Base-by-base conservation (phyloP, 1,140 invertebrate genomes). In the Calephelis nemesis region DNA sequence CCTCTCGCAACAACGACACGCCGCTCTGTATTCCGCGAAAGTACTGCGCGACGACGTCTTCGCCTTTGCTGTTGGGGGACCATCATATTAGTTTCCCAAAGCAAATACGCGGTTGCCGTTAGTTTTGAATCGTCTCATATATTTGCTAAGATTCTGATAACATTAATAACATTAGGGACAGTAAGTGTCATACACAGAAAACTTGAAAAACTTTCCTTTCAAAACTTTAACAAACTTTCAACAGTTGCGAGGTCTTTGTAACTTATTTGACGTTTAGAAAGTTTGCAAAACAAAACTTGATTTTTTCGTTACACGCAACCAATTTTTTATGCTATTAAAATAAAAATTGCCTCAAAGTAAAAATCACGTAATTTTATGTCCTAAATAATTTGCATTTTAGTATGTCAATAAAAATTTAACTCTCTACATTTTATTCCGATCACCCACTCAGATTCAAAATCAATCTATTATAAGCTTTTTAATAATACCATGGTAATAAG, bases 1-100 rank as follows among this genome's bases (percentile, higher is more conserved):
- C 97, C 97, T 67, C 97, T 93, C 0, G 94, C 93, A 8, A 99
- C 94, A 79, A 98, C 97, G 15, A 98, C 96, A 4, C 95, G 96
- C 63, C 97, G 94, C 15, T 97, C 95, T 7, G 86, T 71, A 66
- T 84, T 84, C 50, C 85, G 78, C 15, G 96, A 95, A 83, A 97
- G 95, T 77, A 95, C 96, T 7, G 95, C 94, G 54, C 96, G 92
- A 84, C 97, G 96, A 87, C 97, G 97, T 74, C 96, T 94, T 70
- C 96, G 92, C 74, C 96, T 93, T 79, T 94, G 95, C 70, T 95
- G 95, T 84, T 96, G 94, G 74, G 88, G 88, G 64, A 91, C 88
- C 88, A 91, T 91, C 70, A 62, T 75, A 76, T 74, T 54, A 75
- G 65, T 60, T 72, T 73, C 15, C 47, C 48, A 19, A 48, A 63